Conservation (phyloP, 2,113 vertebrate genomes). For the Callocephalon fimbriatum region DNA sequence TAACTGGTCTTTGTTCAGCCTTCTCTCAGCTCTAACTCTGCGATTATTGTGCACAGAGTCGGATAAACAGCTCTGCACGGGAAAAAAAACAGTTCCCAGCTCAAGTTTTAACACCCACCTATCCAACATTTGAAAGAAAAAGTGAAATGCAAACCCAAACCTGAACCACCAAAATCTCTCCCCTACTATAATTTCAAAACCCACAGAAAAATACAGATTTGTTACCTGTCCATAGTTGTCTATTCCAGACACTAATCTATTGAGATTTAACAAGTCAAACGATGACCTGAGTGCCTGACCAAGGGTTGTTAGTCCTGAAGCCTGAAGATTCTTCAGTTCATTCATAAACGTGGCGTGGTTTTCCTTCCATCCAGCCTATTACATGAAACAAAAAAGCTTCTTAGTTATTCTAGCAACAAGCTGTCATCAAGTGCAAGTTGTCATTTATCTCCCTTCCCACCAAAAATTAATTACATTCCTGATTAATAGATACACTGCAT, state of each 20-base stretch:
- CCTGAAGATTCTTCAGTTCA: conserved; percentile 97
- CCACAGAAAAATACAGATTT: background rate
- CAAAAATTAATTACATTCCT: background rate
- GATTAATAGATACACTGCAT: background rate
- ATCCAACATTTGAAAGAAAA: background rate
- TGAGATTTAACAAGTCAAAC: conserved; percentile 98
- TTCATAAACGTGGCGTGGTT: conserved; percentile 98
- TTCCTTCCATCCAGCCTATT: conserved; percentile 97
- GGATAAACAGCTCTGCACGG: conserved; percentile 57
- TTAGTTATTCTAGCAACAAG: conserved; percentile 7
- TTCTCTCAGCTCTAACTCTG: background rate
- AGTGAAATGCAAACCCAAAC: background rate
- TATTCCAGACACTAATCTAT: conserved; percentile 97
- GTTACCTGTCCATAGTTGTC: conserved; percentile 99
- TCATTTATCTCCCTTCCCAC: background rate
- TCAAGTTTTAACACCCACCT: background rate
- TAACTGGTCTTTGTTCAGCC: background rate
- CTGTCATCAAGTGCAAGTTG: background rate
- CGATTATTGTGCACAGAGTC: background rate
- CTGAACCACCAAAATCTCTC: background rate
- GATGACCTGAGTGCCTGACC: conserved; percentile 94
- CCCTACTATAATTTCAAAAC: background rate
- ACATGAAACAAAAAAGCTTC: background rate
- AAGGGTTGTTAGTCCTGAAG: conserved; percentile 92
- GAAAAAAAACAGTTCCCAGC: background rate